These are phyloP conservation scores for Brachyrhaphis roseni DNA, from an alignment of 2,797 vertebrate genomes.

Conservation along the genomic window DNA sequence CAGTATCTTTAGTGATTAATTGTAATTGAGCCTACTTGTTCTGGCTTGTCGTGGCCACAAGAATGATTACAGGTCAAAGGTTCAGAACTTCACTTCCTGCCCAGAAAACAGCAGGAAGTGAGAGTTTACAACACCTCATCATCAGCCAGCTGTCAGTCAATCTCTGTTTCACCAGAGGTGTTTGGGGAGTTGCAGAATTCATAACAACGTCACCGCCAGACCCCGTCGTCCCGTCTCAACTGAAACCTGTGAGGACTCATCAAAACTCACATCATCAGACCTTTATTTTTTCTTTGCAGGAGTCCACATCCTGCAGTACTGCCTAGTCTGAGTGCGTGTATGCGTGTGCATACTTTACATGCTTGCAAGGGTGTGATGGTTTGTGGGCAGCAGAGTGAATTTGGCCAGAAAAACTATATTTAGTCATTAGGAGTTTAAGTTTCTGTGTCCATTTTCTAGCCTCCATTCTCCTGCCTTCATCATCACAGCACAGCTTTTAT, in stretches of 20 bases:
- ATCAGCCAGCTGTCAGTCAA: constrained; percentile 79
- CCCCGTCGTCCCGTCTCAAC: constrained; percentile 1
- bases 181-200: constrained; percentile 70
- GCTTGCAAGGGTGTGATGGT: constrained; percentile 5
- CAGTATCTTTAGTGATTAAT: background rate
- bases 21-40: background rate
- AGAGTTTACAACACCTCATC: constrained; percentile 75
- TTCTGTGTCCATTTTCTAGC: background rate
- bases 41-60: constrained; percentile 21
- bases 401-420: background rate
- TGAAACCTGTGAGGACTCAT: constrained; percentile 28
- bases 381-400: background rate
- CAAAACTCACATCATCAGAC: constrained; percentile 26
- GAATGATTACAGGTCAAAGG: constrained; percentile 65
- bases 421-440: background rate
- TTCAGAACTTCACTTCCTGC: constrained; percentile 73
- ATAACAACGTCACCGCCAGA: constrained; percentile 43
- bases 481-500: background rate
- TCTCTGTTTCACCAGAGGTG: constrained; percentile 47
- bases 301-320: constrained; percentile 27
- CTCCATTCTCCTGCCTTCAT: background rate
- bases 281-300: constrained; percentile 59
- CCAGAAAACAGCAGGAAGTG: constrained; percentile 68
- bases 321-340: constrained; percentile 4
- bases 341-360: background rate